These are phyloP conservation scores for Eugnorisma glareosa DNA, from an alignment of 2,888 invertebrate species.

Conservation along the genomic window DNA sequence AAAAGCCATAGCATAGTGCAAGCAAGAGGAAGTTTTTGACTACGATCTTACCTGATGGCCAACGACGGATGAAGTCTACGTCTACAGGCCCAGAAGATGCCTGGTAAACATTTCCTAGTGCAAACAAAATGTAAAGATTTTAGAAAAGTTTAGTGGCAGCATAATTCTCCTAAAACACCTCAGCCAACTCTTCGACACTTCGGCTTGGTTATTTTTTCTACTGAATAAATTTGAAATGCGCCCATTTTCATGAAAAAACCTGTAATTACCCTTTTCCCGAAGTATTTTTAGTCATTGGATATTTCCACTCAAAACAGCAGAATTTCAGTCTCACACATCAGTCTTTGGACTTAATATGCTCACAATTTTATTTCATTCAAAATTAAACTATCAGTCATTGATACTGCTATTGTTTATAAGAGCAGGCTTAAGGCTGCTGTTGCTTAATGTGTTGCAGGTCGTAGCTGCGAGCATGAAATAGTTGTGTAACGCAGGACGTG, in stretches of 20 bases:
- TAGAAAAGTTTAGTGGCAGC: neutral
- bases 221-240: neutral
- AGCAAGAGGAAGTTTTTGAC: neutral
- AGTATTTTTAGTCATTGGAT: neutral
- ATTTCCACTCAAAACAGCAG: neutral
- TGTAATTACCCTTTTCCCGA: neutral
- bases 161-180: neutral
- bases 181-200: neutral
- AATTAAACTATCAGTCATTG: neutral
- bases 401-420: conserved; percentile 26
- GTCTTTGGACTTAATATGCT: neutral
- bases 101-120: neutral
- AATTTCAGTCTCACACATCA: neutral
- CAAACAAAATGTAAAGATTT: neutral
- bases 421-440: conserved; percentile 41
- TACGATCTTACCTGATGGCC: neutral
- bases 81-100: neutral
- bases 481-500: conserved; percentile 70
- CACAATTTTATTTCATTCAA: neutral
- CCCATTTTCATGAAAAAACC: neutral
- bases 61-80: neutral
- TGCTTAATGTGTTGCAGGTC: conserved; percentile 52
- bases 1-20: neutral
- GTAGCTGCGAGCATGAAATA: conserved; percentile 49
- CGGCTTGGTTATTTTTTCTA: neutral